These are phyloP conservation scores for Adelphocoris suturalis DNA, from an alignment of 2,888 invertebrate species.

Conservation along the genomic window DNA sequence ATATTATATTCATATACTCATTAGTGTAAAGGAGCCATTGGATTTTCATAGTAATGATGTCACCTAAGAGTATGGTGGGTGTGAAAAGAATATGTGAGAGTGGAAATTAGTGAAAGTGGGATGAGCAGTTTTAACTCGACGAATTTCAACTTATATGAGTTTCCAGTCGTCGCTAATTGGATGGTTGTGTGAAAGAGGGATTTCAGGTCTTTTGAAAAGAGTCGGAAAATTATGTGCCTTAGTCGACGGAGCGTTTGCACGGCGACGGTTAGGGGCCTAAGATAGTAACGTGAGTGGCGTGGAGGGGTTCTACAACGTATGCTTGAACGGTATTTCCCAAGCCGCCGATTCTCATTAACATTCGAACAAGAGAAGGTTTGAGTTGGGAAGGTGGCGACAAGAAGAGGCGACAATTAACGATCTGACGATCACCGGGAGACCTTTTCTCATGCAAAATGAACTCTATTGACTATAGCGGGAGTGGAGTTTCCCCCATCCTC, in stretches of 20 bases:
- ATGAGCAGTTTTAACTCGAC: not conserved
- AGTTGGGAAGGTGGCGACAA: conserved; percentile 50
- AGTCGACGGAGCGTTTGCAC: not conserved
- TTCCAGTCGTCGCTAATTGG: conserved; percentile 18
- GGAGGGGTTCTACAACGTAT: conserved; percentile 15
- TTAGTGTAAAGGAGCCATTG: too few relatives aligned
- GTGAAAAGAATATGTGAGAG: not conserved
- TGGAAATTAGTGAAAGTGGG: not conserved
- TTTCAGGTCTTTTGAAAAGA: not conserved
- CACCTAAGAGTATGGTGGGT: not conserved
- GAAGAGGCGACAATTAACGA: conserved; percentile 68
- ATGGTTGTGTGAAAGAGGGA: not conserved
- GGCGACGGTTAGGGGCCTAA: not conserved
- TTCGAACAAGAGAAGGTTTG: conserved; percentile 65
- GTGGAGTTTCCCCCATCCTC: conserved; percentile 4
- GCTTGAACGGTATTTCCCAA: conserved; percentile 62
- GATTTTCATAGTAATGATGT: too few relatives aligned
- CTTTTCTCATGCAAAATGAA: conserved; percentile 69
- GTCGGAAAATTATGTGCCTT: not conserved
- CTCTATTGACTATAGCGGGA: conserved; percentile 53
- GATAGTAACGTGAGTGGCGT: not conserved
- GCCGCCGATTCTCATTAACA: conserved; percentile 68
- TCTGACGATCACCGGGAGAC: conserved; percentile 68
- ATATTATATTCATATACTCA: too few relatives aligned
- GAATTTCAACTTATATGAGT: conserved; percentile 13